These are phyloP conservation scores for Yponomeuta malinellus DNA, from an alignment of 2,888 invertebrate species.

Conservation along the genomic window DNA sequence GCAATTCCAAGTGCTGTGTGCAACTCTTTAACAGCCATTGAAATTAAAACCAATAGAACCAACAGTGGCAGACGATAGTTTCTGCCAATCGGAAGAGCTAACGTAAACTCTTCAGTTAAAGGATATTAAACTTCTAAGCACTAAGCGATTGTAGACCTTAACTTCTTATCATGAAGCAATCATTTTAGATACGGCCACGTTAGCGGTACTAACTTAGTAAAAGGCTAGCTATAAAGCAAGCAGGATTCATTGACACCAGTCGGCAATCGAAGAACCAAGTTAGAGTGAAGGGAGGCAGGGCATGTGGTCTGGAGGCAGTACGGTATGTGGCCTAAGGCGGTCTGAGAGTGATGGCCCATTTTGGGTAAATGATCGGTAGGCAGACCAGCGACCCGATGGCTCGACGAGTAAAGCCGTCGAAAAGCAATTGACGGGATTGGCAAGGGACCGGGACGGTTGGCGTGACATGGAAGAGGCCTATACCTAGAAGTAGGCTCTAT, in stretches of 20 bases:
- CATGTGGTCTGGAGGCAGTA: too few species aligned
- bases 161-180: not conserved
- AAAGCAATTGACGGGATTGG: too few species aligned
- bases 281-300: constrained; percentile 35
- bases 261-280: constrained; percentile 46
- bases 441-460: too few species aligned
- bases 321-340: too few species aligned
- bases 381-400: too few species aligned
- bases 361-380: too few species aligned
- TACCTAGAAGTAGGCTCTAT: too few species aligned
- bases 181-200: constrained; percentile 30
- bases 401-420: too few species aligned
- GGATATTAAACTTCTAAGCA: not conserved
- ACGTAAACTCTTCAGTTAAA: constrained; percentile 32
- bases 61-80: not conserved
- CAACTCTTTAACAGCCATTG: not conserved
- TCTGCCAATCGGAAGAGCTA: constrained; percentile 28
- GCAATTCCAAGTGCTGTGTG: not conserved
- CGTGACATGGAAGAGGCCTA: too few species aligned
- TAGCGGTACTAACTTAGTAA: constrained; percentile 25
- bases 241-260: constrained; percentile 63
- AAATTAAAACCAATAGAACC: not conserved
- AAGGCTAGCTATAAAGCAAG: constrained; percentile 41
- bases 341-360: too few species aligned
- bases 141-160: not conserved